phyloP scores from a whole-genome alignment of 2,113 vertebrate species.

The Struthio camelus region DNA sequence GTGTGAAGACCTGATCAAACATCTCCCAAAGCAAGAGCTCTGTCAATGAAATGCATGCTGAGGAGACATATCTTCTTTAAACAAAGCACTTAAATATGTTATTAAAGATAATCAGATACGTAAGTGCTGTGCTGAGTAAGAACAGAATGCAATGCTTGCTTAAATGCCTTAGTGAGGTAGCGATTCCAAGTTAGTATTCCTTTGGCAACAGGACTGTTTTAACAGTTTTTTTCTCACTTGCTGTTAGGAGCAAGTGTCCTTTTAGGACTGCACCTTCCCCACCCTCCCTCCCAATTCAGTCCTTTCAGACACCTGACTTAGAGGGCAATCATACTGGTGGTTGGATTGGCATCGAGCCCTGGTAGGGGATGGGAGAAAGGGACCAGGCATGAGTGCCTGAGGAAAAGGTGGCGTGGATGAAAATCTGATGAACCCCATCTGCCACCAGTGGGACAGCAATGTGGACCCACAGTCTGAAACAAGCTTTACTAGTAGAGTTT shows the following conservation, averaged over 20 bases:
- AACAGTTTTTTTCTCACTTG: background rate
- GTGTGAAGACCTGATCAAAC: background rate
- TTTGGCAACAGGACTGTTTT: background rate
- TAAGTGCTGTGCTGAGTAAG: background rate
- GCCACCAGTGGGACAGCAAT: fast-evolving
- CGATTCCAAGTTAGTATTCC: too few species aligned
- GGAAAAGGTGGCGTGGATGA: background rate
- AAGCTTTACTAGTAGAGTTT: fast-evolving
- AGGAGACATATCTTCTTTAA: fast-evolving
- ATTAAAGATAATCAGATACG: fast-evolving
- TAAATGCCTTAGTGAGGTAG: fast-evolving
- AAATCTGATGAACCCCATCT: background rate
- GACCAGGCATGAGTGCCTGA: background rate
- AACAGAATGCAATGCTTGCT: fast-evolving
- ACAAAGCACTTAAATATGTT: background rate
- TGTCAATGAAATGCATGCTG: fast-evolving
- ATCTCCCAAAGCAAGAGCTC: fast-evolving
- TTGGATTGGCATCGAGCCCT: fast-evolving
- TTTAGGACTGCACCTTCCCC: fast-evolving
- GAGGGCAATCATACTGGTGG: fast-evolving
- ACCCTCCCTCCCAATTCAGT: background rate
- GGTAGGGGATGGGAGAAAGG: too few species aligned
- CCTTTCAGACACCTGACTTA: fast-evolving
- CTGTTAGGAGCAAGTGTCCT: background rate
- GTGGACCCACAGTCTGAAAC: fast-evolving